Base-by-base conservation (phyloP, 2,113 vertebrate genomes). In the Pelobates fuscus region DNA sequence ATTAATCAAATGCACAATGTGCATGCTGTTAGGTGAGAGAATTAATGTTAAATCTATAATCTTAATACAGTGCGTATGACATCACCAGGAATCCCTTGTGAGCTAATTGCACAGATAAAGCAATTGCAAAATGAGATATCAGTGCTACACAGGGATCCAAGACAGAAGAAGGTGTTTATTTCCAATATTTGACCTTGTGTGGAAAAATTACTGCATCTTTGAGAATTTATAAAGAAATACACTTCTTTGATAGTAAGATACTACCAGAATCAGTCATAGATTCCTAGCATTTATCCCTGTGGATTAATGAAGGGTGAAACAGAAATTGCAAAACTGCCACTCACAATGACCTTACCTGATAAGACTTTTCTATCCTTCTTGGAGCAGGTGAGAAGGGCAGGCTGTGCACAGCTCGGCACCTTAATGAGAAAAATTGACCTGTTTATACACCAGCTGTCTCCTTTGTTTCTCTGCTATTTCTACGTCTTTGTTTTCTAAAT, bases 371-470 rank as follows among this genome's bases (percentile, higher is more conserved):
- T 81, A 79, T 43, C 67, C 84, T 86, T 84, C 17, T 77, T 32
- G 73, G 77, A 65, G 71, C 72, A 83, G 86, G 81, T 82, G 83
- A 87, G 82, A 75, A 81, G 77, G 78, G 68, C 79, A 65, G 23
- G 20, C 58, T 55, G 70, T 12, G 74, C 30, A 68, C 54, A 71
- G 77, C 58, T 71, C 78, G 23, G 4, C 26, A 72, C 63, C 71
- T 82, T 88, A 86, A 84, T 88, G 82, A 88, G 85, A 88, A 87
- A 88, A 84, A 87, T 74, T 84, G 84, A 86, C 87, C 82, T 81
- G 76, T 82, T 84, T 84, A 67, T 78, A 75, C 65, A 72, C 79
- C 78, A 83, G 78, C 82, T 88, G 80, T 78, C 80, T 76, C 69
- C 59, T 80, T 71, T 83, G 78, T 46, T 85, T 81, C 67, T 71